A percentile compares a stretch with the other conserved stretches of the same genome.
These are phyloP conservation scores for Malaclemys terrapin DNA, from an alignment of 2,113 vertebrate species.

Conservation along the genomic window DNA sequence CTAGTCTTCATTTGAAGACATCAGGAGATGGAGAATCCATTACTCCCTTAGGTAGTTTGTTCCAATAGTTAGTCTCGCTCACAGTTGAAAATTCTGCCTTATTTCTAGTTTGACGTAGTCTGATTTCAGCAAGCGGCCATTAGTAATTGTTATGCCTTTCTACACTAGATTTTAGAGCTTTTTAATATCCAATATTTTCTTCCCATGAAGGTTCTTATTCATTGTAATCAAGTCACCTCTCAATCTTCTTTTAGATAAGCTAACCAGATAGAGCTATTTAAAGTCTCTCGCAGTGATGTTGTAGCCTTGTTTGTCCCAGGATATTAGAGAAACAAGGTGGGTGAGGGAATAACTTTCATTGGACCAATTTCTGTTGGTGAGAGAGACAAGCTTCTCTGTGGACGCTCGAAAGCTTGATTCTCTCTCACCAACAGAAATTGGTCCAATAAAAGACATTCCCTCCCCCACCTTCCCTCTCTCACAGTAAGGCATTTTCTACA, in stretches of 20 bases:
- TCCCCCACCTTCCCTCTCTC: background rate
- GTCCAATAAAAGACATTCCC: background rate
- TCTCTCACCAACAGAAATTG: no score
- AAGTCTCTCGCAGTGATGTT: background rate
- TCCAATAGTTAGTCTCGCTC: background rate
- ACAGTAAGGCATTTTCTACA: background rate
- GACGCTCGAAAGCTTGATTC: background rate
- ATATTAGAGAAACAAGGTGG: background rate
- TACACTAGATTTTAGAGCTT: background rate
- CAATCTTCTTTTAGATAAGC: background rate
- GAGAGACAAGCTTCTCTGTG: background rate
- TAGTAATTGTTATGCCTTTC: background rate
- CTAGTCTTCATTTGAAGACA: background rate
- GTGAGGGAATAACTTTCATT: background rate
- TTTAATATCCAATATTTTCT: background rate
- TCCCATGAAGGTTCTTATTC: background rate
- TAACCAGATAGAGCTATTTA: background rate
- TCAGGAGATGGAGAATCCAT: background rate
- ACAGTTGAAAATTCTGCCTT: rapidly evolving
- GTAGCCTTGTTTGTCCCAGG: background rate
- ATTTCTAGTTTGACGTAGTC: background rate
- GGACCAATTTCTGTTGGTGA: background rate
- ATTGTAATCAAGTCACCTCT: background rate
- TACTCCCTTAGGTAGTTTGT: background rate
- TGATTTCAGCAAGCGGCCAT: background rate